Base-by-base conservation (phyloP, 2,113 vertebrate genomes). In the Stercorarius parasiticus region DNA sequence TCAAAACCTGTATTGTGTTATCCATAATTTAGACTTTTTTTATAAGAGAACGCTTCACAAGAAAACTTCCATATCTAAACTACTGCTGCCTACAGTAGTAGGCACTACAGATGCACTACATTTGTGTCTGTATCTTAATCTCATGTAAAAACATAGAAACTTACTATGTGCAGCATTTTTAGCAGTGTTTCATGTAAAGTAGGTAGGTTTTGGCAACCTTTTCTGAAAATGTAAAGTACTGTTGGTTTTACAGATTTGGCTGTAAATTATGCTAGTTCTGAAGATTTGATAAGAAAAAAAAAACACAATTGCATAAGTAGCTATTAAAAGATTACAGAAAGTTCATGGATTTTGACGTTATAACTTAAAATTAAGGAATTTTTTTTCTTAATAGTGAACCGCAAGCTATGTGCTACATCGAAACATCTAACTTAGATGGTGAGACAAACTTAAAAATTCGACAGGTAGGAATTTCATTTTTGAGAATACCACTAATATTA, bases 361-460 rank as follows among this genome's bases (percentile, higher is more conserved):
- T 61, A 36, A 79, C 76, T 90, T 92, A 77, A 79, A 93, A 86
- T 62, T 92, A 89, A 94, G 21, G 26, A 61, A 2, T 52, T 94
- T 82, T 97, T 96, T 95, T 88, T 81, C 97, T 93, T 93, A 72
- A 94, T 98, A 99, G 99, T 97, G 99, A 99, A 96, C 99, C 99
- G 19, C 99, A 99, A 97, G 99, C 99, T 67, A 99, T 99, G 99
- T 99, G 99, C 98, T 99, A 99, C 98, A 99, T 99, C 40, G 99
- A 99, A 98, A 99, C 99, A 19, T 99, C 99, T 90, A 99, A 99
- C 96, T 97, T 99, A 97, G 99, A 99, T 91, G 99, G 99, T 93
- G 99, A 99, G 97, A 99, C 99, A 49, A 99, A 99, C 98, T 98
- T 99, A 88, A 99, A 99, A 98, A 99, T 99, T 96, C 98, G 99